Conservation (phyloP, 2,888 invertebrate genomes). For the Ophion slaviceki region DNA sequence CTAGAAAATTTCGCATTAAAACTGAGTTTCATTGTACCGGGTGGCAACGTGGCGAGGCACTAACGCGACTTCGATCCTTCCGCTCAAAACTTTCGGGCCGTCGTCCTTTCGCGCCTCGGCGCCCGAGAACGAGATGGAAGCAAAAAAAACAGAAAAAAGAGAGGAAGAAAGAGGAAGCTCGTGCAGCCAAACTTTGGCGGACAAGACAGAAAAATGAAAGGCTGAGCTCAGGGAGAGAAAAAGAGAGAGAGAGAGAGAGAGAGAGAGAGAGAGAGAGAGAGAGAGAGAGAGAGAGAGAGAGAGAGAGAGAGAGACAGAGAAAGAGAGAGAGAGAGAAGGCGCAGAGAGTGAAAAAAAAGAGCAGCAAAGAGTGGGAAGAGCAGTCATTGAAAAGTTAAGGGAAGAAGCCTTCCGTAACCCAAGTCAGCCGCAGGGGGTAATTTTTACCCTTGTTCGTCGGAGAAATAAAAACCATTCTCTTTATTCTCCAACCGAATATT, state of each 20-base stretch:
- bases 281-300: background rate
- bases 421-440: background rate
- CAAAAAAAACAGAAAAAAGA: background rate
- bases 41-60: constrained; percentile 59
- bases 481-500: constrained; percentile 15
- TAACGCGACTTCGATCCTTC: constrained; percentile 64
- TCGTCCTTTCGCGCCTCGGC: constrained; percentile 29
- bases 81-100: constrained; percentile 39
- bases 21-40: constrained; percentile 65
- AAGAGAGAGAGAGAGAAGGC: background rate
- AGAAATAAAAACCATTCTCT: background rate
- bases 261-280: background rate
- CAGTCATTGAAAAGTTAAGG: constrained; percentile 50
- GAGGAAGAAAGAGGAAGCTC: constrained; percentile 8
- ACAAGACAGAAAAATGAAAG: background rate
- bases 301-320: background rate
- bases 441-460: constrained; percentile 3
- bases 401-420: background rate
- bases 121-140: background rate
- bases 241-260: background rate
- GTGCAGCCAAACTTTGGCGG: background rate
- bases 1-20: constrained; percentile 61
- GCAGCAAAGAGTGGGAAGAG: background rate
- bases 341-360: background rate
- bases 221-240: background rate